Conservation (phyloP, 2,888 invertebrate genomes). For the Hanleya hanleyi region DNA sequence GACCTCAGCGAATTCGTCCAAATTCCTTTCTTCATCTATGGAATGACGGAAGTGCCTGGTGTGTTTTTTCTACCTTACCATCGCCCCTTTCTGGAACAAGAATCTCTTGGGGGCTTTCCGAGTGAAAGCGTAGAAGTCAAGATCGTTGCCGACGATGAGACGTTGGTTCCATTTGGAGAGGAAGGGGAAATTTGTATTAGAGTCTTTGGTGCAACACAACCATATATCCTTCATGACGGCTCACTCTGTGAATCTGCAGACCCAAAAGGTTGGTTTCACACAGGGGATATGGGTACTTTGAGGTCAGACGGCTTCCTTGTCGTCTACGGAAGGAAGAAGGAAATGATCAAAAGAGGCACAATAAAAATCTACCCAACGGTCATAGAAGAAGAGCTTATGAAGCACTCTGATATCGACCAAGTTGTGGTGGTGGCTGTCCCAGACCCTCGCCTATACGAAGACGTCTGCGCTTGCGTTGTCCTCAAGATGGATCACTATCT, state of each 20-base stretch:
- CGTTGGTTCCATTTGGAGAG: neutral
- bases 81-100: neutral
- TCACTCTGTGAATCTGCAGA: neutral
- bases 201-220: neutral
- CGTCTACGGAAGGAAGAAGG: neutral
- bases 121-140: neutral
- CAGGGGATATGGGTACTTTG: neutral
- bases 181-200: conserved; percentile 10
- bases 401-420: neutral
- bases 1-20: neutral
- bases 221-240: neutral
- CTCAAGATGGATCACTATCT: no score
- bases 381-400: neutral
- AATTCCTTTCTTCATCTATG: neutral
- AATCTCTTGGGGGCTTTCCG: neutral
- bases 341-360: neutral
- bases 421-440: conserved; percentile 11
- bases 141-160: neutral
- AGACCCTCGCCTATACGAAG: conserved; percentile 3
- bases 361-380: neutral
- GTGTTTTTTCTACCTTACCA: neutral
- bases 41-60: neutral
- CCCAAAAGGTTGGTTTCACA: conserved; percentile 6
- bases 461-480: neutral
- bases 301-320: neutral